These are phyloP conservation scores for Coelinius sp. DNA, from an alignment of 2,888 invertebrate species.

Conservation along the genomic window DNA sequence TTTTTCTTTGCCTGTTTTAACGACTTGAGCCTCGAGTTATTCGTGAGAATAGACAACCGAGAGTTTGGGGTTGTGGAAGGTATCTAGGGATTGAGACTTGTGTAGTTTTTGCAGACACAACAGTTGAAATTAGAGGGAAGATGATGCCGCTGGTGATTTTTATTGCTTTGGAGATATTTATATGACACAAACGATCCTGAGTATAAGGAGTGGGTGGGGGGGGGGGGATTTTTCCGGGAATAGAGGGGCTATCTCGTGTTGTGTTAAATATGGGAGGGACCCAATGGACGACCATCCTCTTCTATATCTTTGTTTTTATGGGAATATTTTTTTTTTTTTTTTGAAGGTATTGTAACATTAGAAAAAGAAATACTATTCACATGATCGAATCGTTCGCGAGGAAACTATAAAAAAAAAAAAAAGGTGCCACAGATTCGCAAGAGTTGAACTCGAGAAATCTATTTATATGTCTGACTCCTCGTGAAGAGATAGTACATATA, in stretches of 20 bases:
- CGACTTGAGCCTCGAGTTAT: background rate
- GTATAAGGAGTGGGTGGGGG: background rate
- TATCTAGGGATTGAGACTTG: constrained; percentile 18
- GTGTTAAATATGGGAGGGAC: constrained; percentile 12
- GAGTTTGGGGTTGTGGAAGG: background rate
- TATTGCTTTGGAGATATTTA: constrained; percentile 23
- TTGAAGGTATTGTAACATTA: constrained; percentile 1
- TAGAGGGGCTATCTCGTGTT: background rate
- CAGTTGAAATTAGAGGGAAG: constrained; percentile 22
- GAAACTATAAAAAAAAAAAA: background rate
- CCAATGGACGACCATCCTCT: constrained; percentile 1
- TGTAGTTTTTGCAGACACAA: background rate
- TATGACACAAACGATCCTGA: constrained; percentile 23
- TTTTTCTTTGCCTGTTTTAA: background rate
- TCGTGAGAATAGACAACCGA: constrained; percentile 4
- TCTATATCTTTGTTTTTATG: background rate
- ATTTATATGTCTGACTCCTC: background rate
- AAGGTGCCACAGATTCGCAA: background rate
- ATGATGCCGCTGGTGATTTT: constrained; percentile 17
- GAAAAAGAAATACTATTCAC: background rate
- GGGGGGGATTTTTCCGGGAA: constrained; percentile 9
- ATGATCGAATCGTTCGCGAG: background rate
- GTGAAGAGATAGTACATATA: background rate
- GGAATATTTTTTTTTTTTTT: background rate
- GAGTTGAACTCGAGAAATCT: background rate